These are phyloP conservation scores for Larimichthys polyactis DNA, from an alignment of 2,113 vertebrate species.

Conservation along the genomic window DNA sequence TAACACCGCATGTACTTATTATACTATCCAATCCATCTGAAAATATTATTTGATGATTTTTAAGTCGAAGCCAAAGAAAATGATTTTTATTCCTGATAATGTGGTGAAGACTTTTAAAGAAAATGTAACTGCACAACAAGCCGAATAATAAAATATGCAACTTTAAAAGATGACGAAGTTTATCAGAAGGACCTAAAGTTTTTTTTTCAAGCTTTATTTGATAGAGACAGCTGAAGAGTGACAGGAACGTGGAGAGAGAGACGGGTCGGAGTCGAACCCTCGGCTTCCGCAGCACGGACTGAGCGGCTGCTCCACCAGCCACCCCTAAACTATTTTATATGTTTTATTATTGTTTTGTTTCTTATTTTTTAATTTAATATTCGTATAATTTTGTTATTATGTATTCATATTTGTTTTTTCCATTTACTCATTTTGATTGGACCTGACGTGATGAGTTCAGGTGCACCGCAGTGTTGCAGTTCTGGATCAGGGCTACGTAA, in stretches of 20 bases:
- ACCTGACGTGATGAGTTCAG: background rate
- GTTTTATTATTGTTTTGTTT: background rate
- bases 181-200: background rate
- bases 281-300: too few relatives aligned
- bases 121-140: background rate
- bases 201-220: too few relatives aligned
- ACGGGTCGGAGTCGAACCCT: too few relatives aligned
- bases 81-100: background rate
- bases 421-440: background rate
- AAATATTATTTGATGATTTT: background rate
- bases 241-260: too few relatives aligned
- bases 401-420: background rate
- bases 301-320: too few relatives aligned
- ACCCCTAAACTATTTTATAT: background rate
- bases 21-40: background rate
- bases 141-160: background rate
- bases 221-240: too few relatives aligned
- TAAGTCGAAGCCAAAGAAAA: background rate
- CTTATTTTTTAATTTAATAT: background rate
- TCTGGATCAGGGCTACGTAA: background rate
- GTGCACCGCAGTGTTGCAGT: too few relatives aligned
- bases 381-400: background rate
- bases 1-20: background rate
- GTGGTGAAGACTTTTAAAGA: background rate
- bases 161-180: background rate